Evolutionary conservation across 2,797 vertebrate genomes (phyloP), one percentile per base, ranked within the genome.

Genomic region (Hippopotamyrus pictus): DNA sequence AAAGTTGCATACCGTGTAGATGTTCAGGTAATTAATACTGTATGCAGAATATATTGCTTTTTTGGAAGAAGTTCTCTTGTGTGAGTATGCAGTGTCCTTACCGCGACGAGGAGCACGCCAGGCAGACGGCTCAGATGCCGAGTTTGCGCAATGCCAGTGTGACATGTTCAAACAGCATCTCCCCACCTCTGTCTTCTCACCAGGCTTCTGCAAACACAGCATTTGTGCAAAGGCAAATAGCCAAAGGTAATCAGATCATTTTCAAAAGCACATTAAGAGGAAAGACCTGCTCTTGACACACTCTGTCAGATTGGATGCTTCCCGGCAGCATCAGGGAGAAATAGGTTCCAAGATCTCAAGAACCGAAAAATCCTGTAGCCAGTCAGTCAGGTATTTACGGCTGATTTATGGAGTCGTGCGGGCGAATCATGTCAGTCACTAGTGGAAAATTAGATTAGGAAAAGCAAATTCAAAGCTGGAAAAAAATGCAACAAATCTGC

Each of bases 131-230:
- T 7, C 14, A 14, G 48, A 51, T 22, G 84, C 17, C 9, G 19
- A 50, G 50, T 22, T 50, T 57, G 9, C 19, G 3, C 50, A 50
- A 57, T 46, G 50, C 44, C 46, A 89, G 65, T 37, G 19, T 41
- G 86, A 50, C 88, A 69, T 89, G 90, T 89, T 89, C 14, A 46
- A 88, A 48, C 79, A 76, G 29, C 14, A 65, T 29, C 90, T 89
- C 83, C 41, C 19, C 41, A 19, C 25, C 69, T 17, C 44, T 29
- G 3, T 22, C 14, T 14, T 69, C 53, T 51, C 50, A 44, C 44
- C 86, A 14, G 79, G 86, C 86, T 17, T 85, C 59, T 57, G 59
- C 50, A 89, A 54, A 76, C 19, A 88, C 17, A 29, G 50, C 44
- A 37, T 37, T 53, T 76, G n/a, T 12, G 44, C 88, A 33, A 79